Base-by-base conservation (phyloP, 2,113 vertebrate species). In the Neotoma lepida region DNA sequence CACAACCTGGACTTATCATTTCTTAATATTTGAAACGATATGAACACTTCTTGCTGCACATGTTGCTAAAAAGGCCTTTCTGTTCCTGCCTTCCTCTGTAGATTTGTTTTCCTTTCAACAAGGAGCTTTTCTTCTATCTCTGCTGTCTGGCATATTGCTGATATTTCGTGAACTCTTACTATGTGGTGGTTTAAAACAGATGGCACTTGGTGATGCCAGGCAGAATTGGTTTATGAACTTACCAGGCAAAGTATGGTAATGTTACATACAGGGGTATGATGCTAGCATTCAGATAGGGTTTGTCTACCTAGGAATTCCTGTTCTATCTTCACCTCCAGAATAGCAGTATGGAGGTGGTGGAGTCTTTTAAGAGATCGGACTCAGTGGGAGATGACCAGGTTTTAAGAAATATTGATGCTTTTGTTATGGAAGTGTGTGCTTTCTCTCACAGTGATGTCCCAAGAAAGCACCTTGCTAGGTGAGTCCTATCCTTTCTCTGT, bases 181-280 rank as follows among this genome's bases (percentile, higher is more conserved):
- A 87, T 70, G 24, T 33, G 51, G 26, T n/a, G 24, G 14, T 73
- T 94, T 97, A 68, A 64, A 87, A 89, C 49, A 58, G 73, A 93
- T 88, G 15, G 4, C 51, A 18, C 13, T 73, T 81, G 64, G 68
- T 81, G 71, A 68, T 66, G 10, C 4, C 56, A 64, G 28, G 28
- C n/a, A 41, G 41, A 73, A 6, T 63, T 89, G 73, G 8, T 71
- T 18, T 41, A 10, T 54, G 44, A 80, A 90, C 13, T 22, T 91
- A 46, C 12, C 30, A 85, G 68, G 46, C 39, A 41, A 89, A 89
- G 13, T 68, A 44, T 28, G 35, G 1, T 78, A 77, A 94, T 41
- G 85, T 82, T 41, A 35, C 30, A 39, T 90, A 44, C 89, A 64
- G 28, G 33, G 74, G 24, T 58, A 81, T 54, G 35, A 26, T 73